Conservation (phyloP, 2,888 invertebrate genomes). For the Perizoma flavofasciatum region DNA sequence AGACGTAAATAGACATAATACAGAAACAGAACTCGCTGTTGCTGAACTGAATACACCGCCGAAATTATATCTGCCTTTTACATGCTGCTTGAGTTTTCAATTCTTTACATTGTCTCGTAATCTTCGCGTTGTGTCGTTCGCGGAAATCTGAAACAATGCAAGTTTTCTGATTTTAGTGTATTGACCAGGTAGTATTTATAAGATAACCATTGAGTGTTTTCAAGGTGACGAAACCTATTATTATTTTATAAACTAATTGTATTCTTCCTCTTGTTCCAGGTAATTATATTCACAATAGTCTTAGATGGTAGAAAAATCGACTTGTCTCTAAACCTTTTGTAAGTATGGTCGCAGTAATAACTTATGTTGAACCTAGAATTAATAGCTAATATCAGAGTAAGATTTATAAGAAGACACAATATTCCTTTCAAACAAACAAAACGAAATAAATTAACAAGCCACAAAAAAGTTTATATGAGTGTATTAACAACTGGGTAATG, state of each 20-base stretch:
- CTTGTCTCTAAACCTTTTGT: too few relatives aligned
- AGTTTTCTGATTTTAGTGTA: conserved; percentile 13
- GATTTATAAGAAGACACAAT: too few relatives aligned
- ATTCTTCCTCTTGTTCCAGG: conserved; percentile 36
- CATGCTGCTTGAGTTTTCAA: conserved; percentile 16
- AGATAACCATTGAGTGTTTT: conserved; percentile 15
- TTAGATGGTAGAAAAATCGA: neutral
- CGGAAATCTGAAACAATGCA: conserved; percentile 17
- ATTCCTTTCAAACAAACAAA: neutral
- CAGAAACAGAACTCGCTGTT: conserved; percentile 28
- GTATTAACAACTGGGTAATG: conserved; percentile 3
- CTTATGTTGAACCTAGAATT: neutral
- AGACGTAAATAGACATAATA: conserved; percentile 42
- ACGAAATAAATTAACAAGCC: neutral
- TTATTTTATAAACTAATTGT: conserved; percentile 31
- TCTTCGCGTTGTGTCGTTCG: neutral
- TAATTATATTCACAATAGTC: conserved; percentile 28
- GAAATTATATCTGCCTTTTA: conserved; percentile 9
- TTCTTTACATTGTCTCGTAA: conserved; percentile 18
- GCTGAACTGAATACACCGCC: conserved; percentile 10
- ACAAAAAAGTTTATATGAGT: neutral
- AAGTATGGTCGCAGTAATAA: neutral
- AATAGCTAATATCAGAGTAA: too few relatives aligned
- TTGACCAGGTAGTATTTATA: conserved; percentile 10
- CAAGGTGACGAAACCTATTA: conserved; percentile 24